These are phyloP conservation scores for Melipona quadrifasciata DNA, from an alignment of 1,140 invertebrate genomes.

Conservation along the genomic window DNA sequence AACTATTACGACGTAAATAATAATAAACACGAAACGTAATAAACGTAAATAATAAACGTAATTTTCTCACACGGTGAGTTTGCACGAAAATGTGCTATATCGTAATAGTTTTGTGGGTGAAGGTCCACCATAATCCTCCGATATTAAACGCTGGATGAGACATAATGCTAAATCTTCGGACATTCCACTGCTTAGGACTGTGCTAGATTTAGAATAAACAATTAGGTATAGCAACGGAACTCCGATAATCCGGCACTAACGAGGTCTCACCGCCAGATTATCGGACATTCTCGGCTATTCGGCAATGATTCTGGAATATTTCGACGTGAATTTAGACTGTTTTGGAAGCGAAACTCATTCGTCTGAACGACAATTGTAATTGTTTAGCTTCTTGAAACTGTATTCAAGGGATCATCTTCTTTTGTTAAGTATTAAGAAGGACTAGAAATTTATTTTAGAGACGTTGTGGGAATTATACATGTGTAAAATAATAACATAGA, in stretches of 20 bases:
- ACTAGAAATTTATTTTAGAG: background rate
- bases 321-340: background rate
- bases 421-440: background rate
- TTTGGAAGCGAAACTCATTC: background rate
- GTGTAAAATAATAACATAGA: background rate
- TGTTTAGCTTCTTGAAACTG: background rate
- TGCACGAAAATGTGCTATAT: background rate
- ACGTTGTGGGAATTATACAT: background rate
- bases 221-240: constrained; percentile 10
- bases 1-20: too few species aligned
- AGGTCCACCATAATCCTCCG: background rate
- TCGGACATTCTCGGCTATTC: constrained; percentile 14
- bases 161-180: background rate
- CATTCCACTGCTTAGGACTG: background rate
- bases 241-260: constrained; percentile 17
- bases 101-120: background rate
- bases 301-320: background rate
- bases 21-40: background rate
- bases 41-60: background rate
- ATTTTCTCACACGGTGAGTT: background rate
- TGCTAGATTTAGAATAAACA: constrained; percentile 24
- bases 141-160: background rate
- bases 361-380: background rate
- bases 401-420: background rate
- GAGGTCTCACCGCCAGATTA: constrained; percentile 29